Evolutionary conservation across 2,113 vertebrate species (phyloP), one percentile per base, ranked within the genome.

Genomic region (Arvicanthis niloticus): DNA sequence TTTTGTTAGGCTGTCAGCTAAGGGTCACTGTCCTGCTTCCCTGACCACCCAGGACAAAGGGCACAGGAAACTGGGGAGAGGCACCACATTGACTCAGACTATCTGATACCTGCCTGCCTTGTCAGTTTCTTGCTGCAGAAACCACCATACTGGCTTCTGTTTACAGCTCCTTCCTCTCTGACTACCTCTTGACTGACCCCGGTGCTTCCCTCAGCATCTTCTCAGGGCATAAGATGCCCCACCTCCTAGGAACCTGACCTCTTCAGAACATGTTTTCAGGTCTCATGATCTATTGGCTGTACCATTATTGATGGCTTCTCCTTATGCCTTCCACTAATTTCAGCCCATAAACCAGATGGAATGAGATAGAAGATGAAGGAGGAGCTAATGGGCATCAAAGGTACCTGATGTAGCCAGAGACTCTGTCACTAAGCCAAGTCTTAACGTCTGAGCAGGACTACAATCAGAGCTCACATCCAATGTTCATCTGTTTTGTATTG

Each of bases 191-290:
- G 56, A 19, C 48, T 31, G 34, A 62, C 10, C 42, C 56, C 40
- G 17, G 7, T 26, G 7, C 9, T 40, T 80, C 22, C 40, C 82
- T 8, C 0, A 9, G 51, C 31, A 45, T 26, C 26, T 76, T 51
- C 48, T 29, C 5, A 0, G 48, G 53, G 22, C 5, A 24, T 19
- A 4, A 58, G 0, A 0, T 34, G 11, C 24, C 5, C 17, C 10
- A 22, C 9, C n/a, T n/a, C n/a, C 19, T 68, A 37, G 26, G 26
- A 60, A 67, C 37, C 51, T 26, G 15, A 65, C 26, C 12, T 31
- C 42, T 77, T 72, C 92, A 21, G 76, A n/a, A 81, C n/a, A 87
- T 26, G 29, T 88, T 78, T 85, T 67, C 37, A 53, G 7, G 29
- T 93, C 19, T 93, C 15, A 72, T n/a, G 13, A 53, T 26, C n/a